phyloP scores from a whole-genome alignment of 2,888 invertebrate genomes.

The Polyommatus icarus region DNA sequence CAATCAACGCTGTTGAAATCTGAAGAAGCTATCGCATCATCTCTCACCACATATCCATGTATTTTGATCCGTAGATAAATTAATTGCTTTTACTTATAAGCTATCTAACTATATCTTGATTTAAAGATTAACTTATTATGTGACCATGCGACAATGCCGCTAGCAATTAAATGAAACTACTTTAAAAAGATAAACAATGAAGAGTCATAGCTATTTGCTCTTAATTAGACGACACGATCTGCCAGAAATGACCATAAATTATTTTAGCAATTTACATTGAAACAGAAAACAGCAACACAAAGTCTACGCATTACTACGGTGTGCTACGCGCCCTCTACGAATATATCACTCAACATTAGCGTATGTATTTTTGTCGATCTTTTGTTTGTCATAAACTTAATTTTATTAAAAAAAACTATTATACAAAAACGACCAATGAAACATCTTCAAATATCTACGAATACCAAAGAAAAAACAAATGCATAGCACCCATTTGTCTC shows the following conservation, averaged over 20 bases:
- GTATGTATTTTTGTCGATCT: neutral
- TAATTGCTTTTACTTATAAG: conserved; percentile 42
- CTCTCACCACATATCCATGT: conserved; percentile 52
- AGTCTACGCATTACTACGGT: neutral
- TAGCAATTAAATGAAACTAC: too few species aligned
- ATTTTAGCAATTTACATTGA: neutral
- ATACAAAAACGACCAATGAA: neutral
- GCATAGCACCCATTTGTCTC: conserved; percentile 15
- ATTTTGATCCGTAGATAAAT: conserved; percentile 45
- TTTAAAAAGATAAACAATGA: too few species aligned
- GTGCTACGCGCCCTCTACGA: neutral
- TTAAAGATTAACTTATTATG: neutral
- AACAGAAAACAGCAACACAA: neutral
- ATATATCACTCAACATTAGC: neutral
- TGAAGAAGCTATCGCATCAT: conserved; percentile 53
- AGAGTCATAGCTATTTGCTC: too few species aligned
- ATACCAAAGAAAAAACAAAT: conserved; percentile 13
- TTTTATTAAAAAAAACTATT: neutral
- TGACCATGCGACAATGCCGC: neutral
- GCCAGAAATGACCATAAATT: too few species aligned
- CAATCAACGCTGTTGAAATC: conserved; percentile 50
- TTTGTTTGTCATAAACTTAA: neutral
- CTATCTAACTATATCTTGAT: conserved; percentile 18
- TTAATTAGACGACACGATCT: too few species aligned
- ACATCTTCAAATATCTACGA: neutral